phyloP scores from a whole-genome alignment of 2,888 invertebrate genomes.

The Pyrrhosoma nymphula region DNA sequence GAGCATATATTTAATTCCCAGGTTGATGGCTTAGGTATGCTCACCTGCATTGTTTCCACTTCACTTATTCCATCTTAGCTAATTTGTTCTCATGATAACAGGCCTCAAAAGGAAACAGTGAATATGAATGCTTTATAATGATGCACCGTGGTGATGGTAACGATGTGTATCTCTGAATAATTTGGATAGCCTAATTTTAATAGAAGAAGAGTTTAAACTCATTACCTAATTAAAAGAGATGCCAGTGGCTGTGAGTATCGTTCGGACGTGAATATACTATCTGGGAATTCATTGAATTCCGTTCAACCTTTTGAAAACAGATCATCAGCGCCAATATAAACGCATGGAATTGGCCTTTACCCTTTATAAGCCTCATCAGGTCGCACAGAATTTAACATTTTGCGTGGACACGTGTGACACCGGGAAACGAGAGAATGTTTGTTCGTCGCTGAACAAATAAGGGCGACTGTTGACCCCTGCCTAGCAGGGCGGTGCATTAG shows the following conservation, averaged over 20 bases:
- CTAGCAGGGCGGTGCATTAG: too few relatives aligned
- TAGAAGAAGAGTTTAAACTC: neutral
- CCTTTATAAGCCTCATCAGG: neutral
- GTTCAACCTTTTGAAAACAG: neutral
- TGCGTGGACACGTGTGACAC: too few relatives aligned
- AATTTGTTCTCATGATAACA: too few relatives aligned
- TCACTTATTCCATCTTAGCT: too few relatives aligned
- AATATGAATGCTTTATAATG: neutral
- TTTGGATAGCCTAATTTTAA: neutral
- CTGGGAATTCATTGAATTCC: neutral
- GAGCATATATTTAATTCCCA: too few relatives aligned
- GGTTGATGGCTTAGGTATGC: too few relatives aligned
- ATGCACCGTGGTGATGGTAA: neutral
- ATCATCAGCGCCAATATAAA: neutral
- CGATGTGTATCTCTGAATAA: neutral
- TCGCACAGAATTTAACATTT: neutral
- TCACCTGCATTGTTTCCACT: too few relatives aligned
- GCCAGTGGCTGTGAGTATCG: neutral
- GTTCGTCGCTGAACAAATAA: too few relatives aligned
- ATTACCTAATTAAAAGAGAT: neutral
- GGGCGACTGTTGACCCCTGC: too few relatives aligned
- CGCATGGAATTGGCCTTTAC: neutral
- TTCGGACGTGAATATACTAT: neutral
- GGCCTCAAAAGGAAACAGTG: neutral
- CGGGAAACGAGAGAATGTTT: too few relatives aligned